Conservation (phyloP, 2,888 invertebrate species). For the Pelosia muscerda region DNA sequence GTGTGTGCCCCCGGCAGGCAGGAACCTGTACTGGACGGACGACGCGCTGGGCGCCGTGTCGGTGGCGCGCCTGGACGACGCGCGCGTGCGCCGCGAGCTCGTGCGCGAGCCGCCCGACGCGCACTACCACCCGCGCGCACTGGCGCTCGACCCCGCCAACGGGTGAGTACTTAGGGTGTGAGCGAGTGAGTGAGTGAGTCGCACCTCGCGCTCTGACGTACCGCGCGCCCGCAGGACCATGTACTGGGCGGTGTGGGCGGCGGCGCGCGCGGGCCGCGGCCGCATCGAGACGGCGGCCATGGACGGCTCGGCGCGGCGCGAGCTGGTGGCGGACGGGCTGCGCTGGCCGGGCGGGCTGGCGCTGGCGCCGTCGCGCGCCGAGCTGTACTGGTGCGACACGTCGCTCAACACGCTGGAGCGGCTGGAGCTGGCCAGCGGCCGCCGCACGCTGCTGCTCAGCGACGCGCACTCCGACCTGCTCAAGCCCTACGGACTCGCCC, state of each 20-base stretch:
- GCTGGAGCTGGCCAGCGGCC: conserved; percentile 67
- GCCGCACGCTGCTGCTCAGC: conserved; percentile 76
- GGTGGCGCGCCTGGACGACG: conserved; percentile 89
- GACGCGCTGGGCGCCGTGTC: conserved; percentile 89
- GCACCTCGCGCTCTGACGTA: background rate
- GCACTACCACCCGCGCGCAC: conserved; percentile 88
- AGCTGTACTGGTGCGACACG: conserved; percentile 89
- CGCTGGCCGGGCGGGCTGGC: conserved; percentile 93
- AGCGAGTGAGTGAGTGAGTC: background rate
- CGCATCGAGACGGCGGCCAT: conserved; percentile 90
- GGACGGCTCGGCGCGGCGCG: conserved; percentile 89
- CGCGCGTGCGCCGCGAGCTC: conserved; percentile 84
- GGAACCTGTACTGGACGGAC: conserved; percentile 95
- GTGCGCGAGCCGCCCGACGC: conserved; percentile 88
- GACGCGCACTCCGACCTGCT: conserved; percentile 75
- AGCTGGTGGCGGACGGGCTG: conserved; percentile 84
- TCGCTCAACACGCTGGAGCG: conserved; percentile 89
- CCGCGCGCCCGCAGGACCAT: conserved; percentile 77
- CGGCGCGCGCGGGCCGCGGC: conserved; percentile 74
- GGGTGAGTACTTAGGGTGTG: conserved; percentile 75
- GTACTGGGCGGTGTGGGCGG: conserved; percentile 93
- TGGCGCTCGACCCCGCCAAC: conserved; percentile 88
- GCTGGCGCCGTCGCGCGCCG: conserved; percentile 51
- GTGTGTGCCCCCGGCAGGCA: too few relatives aligned
- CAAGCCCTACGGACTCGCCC: conserved; percentile 90